phyloP scores from a whole-genome alignment of 2,797 vertebrate genomes.

The Champsocephalus esox region DNA sequence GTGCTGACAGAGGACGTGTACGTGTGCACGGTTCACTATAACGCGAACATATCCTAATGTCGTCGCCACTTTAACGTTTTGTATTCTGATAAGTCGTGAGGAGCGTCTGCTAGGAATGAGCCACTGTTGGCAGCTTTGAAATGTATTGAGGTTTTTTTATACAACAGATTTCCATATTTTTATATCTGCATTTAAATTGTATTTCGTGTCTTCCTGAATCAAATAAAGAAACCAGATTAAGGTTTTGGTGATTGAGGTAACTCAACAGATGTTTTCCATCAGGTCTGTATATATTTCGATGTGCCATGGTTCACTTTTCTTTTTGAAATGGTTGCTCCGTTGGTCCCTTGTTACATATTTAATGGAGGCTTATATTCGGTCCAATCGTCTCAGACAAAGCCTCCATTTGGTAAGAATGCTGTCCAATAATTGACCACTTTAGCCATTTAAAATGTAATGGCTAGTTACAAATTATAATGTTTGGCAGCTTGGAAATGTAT shows the following conservation, averaged over 20 bases:
- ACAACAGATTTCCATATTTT: conserved; percentile 55
- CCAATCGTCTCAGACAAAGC: too few species aligned
- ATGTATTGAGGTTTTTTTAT: conserved; percentile 37
- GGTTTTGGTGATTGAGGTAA: background rate
- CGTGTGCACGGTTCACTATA: conserved; percentile 26
- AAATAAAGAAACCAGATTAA: conserved; percentile 62
- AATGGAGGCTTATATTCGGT: too few species aligned
- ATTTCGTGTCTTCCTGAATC: conserved; percentile 29
- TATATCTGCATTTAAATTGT: conserved; percentile 38
- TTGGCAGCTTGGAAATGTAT: too few species aligned
- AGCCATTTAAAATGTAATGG: too few species aligned
- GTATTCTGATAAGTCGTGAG: conserved; percentile 36
- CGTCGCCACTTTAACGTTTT: conserved; percentile 33
- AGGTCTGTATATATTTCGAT: too few species aligned
- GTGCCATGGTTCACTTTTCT: too few species aligned
- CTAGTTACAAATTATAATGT: too few species aligned
- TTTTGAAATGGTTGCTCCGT: too few species aligned
- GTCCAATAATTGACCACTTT: too few species aligned
- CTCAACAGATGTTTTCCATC: background rate
- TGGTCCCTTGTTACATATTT: too few species aligned
- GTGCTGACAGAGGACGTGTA: conserved; percentile 53
- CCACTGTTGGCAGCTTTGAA: conserved; percentile 71
- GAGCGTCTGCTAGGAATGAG: conserved; percentile 67
- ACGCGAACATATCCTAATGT: background rate
- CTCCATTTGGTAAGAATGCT: too few species aligned